Conservation (phyloP, 2,888 invertebrate species). For the Andrena camellia region DNA sequence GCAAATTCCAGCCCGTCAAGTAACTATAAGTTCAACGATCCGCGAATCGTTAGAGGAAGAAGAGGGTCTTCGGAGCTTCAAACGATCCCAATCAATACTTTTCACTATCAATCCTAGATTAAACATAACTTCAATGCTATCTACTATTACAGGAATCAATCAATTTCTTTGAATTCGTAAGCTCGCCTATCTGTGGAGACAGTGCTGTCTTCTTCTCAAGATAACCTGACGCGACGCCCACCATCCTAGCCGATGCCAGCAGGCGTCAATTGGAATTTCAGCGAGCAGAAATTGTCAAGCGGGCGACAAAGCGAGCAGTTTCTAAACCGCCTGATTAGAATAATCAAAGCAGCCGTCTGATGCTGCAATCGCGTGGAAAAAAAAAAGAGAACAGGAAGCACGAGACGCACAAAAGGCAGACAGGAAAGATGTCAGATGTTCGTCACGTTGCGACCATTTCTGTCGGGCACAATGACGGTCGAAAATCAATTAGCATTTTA, state of each 20-base stretch:
- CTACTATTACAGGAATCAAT: not conserved
- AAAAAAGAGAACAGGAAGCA: constrained; percentile 26
- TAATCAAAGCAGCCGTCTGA: not conserved
- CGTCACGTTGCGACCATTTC: constrained; percentile 43
- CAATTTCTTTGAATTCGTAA: not conserved
- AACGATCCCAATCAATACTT: no score
- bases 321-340: constrained; percentile 16
- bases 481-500: constrained; percentile 67
- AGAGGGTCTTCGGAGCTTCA: no score
- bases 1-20: not conserved
- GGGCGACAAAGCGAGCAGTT: not conserved
- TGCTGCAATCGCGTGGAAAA: constrained; percentile 43
- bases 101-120: no score
- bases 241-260: not conserved
- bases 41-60: no score
- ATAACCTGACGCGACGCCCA: constrained; percentile 14
- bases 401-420: constrained; percentile 32
- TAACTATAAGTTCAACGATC: no score
- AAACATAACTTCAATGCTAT: no score
- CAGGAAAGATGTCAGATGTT: constrained; percentile 44
- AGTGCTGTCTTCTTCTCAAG: not conserved
- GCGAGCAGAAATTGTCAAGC: not conserved
- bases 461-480: constrained; percentile 31
- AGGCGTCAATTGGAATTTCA: constrained; percentile 3
- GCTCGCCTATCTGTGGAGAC: no score